Conservation (phyloP, 2,888 invertebrate genomes). For the Thera obeliscata region DNA sequence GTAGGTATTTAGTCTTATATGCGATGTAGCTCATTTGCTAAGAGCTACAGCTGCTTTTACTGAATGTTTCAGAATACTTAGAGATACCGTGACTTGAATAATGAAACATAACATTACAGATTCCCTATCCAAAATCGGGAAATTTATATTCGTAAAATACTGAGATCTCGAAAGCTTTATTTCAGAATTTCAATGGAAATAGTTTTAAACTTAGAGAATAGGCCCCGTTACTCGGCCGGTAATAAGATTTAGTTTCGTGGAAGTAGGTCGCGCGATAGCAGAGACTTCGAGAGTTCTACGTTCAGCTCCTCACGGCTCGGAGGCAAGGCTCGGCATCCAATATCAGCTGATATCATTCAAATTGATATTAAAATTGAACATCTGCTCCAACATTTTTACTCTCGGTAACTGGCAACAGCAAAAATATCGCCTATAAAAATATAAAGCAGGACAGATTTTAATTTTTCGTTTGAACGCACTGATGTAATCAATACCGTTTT, state of each 20-base stretch:
- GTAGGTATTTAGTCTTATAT: not conserved
- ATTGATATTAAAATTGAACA: slow-evolving; percentile 24
- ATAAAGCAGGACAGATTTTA: no score
- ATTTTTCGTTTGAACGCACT: no score
- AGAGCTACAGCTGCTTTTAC: not conserved
- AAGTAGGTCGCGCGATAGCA: slow-evolving; percentile 29
- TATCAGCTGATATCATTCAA: slow-evolving; percentile 10
- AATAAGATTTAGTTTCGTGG: slow-evolving; percentile 26
- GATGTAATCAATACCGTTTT: no score
- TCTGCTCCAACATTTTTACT: not conserved
- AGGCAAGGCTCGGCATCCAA: not conserved
- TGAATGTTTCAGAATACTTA: not conserved
- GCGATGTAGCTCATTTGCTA: not conserved
- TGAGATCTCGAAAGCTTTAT: not conserved
- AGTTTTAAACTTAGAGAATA: slow-evolving; percentile 1
- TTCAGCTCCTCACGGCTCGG: not conserved
- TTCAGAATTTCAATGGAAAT: not conserved
- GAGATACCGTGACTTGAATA: not conserved
- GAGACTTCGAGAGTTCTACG: slow-evolving; percentile 1
- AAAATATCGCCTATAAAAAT: no score
- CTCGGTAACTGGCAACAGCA: no score
- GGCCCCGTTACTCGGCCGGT: slow-evolving; percentile 14
- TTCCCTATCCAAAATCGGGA: no score
- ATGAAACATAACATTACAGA: not conserved
- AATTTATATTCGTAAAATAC: no score